phyloP scores from a whole-genome alignment of 2,113 vertebrate species.

The Camelus dromedarius region DNA sequence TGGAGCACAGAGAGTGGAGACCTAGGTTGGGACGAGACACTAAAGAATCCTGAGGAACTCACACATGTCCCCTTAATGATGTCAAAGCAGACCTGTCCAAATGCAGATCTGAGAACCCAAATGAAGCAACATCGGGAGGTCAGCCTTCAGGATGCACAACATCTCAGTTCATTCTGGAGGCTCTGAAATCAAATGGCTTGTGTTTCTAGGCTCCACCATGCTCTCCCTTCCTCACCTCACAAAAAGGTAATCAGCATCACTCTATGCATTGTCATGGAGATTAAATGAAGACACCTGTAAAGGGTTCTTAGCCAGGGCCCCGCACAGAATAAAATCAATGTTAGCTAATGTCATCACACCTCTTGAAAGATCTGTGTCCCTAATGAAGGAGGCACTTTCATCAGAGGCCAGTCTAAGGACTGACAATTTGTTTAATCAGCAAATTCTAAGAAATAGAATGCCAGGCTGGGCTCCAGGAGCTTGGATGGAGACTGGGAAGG shows the following conservation, averaged over 20 bases:
- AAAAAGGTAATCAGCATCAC: neutral
- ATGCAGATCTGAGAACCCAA: neutral
- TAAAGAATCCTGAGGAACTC: neutral
- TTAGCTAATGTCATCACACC: neutral
- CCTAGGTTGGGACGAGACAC: neutral
- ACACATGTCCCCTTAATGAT: rapidly evolving
- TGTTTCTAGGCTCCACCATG: neutral
- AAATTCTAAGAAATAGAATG: neutral
- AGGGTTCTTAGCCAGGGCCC: neutral
- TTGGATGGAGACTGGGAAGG: neutral
- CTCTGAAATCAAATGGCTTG: neutral
- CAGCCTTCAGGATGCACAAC: neutral
- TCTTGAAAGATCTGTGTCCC: neutral
- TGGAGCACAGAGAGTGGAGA: neutral
- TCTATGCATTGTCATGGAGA: neutral
- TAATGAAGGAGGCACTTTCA: neutral
- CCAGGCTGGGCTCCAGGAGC: neutral
- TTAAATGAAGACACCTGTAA: neutral
- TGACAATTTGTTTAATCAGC: neutral
- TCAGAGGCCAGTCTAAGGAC: neutral
- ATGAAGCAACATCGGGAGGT: rapidly evolving
- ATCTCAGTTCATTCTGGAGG: neutral
- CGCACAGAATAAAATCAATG: neutral
- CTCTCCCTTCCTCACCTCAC: neutral
- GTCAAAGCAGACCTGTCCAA: neutral